phyloP scores from a whole-genome alignment of 2,113 vertebrate genomes.

The Lipophrys pholis region DNA sequence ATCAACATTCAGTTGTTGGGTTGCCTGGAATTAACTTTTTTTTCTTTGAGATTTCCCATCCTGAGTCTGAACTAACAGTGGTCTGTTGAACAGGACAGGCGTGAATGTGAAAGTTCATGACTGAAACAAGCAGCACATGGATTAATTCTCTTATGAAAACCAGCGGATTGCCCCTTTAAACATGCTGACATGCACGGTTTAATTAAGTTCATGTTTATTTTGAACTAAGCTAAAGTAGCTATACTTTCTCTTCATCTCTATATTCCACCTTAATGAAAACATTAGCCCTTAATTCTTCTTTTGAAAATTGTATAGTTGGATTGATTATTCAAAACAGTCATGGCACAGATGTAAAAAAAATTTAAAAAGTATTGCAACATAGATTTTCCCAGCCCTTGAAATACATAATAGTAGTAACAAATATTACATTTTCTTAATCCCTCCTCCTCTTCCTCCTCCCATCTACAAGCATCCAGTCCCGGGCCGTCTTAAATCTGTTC shows the following conservation, averaged over 20 bases:
- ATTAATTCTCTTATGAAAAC: no score
- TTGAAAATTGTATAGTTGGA: background rate
- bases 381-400: constrained; percentile 66
- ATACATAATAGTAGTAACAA: constrained; percentile 20
- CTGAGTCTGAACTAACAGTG: no score
- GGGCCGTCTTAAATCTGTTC: constrained; percentile 18
- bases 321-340: constrained; percentile 14
- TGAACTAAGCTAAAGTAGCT: background rate
- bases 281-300: constrained; percentile 52
- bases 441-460: constrained; percentile 8
- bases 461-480: constrained; percentile 23
- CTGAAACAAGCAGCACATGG: no score
- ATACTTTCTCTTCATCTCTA: background rate
- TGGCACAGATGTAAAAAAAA: background rate
- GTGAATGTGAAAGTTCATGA: no score
- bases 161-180: no score
- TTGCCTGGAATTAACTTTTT: no score
- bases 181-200: no score
- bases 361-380: constrained; percentile 50
- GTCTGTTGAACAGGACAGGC: no score
- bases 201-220: no score
- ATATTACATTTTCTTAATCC: constrained; percentile 9
- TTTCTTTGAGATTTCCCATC: no score
- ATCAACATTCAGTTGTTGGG: no score
- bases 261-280: background rate